phyloP scores from a whole-genome alignment of 2,113 vertebrate genomes.

The Tenrec ecaudatus region DNA sequence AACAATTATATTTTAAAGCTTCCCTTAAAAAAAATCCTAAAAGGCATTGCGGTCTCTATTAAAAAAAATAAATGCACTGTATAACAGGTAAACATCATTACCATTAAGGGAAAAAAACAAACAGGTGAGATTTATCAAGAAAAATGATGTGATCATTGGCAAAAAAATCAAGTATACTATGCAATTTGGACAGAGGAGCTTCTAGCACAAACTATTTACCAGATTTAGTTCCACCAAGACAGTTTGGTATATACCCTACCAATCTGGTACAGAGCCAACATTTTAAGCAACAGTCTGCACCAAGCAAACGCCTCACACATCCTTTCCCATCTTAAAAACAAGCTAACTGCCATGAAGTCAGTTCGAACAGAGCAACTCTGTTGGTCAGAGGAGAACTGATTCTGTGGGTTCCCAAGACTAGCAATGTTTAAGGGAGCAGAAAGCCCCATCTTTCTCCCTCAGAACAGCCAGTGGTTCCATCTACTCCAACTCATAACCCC shows the following conservation, averaged over 20 bases:
- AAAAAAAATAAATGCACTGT: constrained; percentile 9
- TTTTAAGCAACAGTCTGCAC: constrained; percentile 1
- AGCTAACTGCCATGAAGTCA: background rate
- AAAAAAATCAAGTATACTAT: constrained; percentile 13
- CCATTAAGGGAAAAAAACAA: too few relatives aligned
- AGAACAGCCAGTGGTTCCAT: too few relatives aligned
- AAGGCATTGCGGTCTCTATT: background rate
- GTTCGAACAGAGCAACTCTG: too few relatives aligned
- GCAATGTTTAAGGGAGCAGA: too few relatives aligned
- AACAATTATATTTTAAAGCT: constrained; percentile 38
- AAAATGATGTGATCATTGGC: background rate
- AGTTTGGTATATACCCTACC: background rate
- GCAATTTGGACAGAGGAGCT: background rate
- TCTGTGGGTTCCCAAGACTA: too few relatives aligned
- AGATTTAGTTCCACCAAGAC: background rate
- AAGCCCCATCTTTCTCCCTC: too few relatives aligned
- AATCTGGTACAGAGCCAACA: background rate
- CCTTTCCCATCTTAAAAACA: background rate
- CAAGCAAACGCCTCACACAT: background rate
- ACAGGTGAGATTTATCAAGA: too few relatives aligned
- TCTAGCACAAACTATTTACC: constrained; percentile 29
- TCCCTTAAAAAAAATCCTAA: background rate
- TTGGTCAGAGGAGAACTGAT: too few relatives aligned
- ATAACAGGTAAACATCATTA: background rate
- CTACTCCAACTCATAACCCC: background rate